Base-by-base conservation (phyloP, 1,140 invertebrate species). In the Araneus ventricosus region DNA sequence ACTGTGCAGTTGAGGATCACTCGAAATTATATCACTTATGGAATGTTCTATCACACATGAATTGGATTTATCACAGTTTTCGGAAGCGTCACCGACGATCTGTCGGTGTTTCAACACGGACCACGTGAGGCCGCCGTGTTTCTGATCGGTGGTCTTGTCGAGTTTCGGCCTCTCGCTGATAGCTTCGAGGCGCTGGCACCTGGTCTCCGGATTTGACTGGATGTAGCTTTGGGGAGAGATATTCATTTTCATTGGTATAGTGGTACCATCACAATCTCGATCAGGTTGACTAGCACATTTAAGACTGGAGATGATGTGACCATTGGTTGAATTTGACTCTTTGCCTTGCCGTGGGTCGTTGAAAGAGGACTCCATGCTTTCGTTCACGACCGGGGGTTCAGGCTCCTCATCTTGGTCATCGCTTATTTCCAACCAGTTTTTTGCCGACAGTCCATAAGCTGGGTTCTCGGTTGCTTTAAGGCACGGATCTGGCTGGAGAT, bases 381-480 rank as follows among this genome's bases (percentile, higher is more conserved):
- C 45, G n/a, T 39, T 37, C n/a, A 52, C 30, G 7, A 39, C 52
- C 10, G 27, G 22, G 34, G 27, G 14, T n/a, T 2, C 7, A 24
- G 61, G 20, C 10, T 85, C 84, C 6, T 67, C 45, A 30, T 85
- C 30, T 61, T 88, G 24, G n/a, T 63, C 39, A 34, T 79, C 27
- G 52, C 22, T 39, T 24, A 61, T 41, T 84, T 93, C 92, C 39
- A 89, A 37, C 86, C 92, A 89, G 14, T 88, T 93, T 63, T 93
- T 89, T 3, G 85, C 45, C 1, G 92, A 93, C 14, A 93, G 57
- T 17, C 92, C 92, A 45, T 93, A 93, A 10, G 92, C 92, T 45
- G 92, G 92, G 37, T 93, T 93, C 45, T 93, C 87, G 22, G 92
- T 93, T 5, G 39, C 92, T 82, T 86, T 70, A 27, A 86, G 45